A percentile compares a stretch with the other conserved stretches of the same genome.
Evolutionary conservation across 2,888 invertebrate species (phyloP).

Genomic region (Taphrorychus bicolor): DNA sequence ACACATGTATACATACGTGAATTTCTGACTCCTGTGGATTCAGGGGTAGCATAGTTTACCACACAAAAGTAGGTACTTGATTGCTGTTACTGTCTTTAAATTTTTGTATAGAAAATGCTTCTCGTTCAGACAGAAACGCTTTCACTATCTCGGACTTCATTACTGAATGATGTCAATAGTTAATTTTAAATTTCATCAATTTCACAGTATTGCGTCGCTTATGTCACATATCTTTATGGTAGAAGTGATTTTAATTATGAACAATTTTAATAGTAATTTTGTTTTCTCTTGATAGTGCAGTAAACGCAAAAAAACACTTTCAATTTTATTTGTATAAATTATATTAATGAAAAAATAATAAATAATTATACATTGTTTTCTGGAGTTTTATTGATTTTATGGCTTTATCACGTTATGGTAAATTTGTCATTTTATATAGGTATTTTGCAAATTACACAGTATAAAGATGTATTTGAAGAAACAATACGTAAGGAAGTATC

Average conservation of each 20-base stretch:
- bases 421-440: no score
- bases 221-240: neutral
- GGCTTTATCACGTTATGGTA: no score
- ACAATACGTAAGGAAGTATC: no score
- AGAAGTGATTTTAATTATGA: neutral
- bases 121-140: constrained; percentile 9
- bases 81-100: neutral
- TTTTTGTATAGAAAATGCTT: constrained; percentile 4
- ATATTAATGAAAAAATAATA: neutral
- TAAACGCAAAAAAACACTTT: neutral
- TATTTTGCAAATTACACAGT: no score
- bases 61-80: neutral
- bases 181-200: constrained; percentile 1
- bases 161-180: constrained; percentile 1
- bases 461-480: no score
- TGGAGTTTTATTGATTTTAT: neutral
- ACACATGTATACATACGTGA: constrained; percentile 20
- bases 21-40: constrained; percentile 12
- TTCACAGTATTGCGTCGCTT: neutral
- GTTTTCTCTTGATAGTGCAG: neutral
- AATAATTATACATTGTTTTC: neutral
- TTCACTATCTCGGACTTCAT: constrained; percentile 7
- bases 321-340: neutral
- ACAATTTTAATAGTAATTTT: neutral
- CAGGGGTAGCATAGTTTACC: neutral